Evolutionary conservation across 64 coral and sea anemone species (phyloP), one percentile per base, ranked within the genome.

Genomic region (Stichodactyla mertensii): DNA sequence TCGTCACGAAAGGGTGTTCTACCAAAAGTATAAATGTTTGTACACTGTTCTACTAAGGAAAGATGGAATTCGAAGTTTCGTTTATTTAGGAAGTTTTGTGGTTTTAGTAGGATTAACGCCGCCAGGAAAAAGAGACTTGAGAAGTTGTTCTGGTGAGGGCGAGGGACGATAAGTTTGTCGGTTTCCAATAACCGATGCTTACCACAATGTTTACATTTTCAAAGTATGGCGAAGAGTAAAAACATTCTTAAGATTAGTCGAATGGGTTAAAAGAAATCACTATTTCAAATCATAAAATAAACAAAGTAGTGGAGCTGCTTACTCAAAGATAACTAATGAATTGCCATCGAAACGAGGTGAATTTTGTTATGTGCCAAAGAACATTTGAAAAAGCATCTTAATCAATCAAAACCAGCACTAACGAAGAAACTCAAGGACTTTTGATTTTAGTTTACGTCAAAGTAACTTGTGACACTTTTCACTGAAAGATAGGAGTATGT

Each of bases 221-320:
- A 31, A 11, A 27, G 23, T 20, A 74, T 27, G 36, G 26, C 7
- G 36, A 74, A 12, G 69, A 9, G n/a, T 66, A 23, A 74, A 74
- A 74, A 27, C 7, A 31, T 74, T 74, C 26, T 13, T 74, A 7
- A 7, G 11, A 74, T 74, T 9, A 11, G 24, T 74, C 24, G 23
- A 74, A 27, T 10, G 7, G 22, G 23, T 27, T 12, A 23, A 13
- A 74, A n/a, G n/a, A 71, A 74, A 13, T 23, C 69, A 74, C 24
- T 74, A 36, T 74, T 74, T 74, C 69, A 74, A 74, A 74, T 74
- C 69, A 27, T 23, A 27, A 11, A 74, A 12, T 74, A 74, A 74
- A 74, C 69, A 74, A 74, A 74, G 31, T 27, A 74, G 69, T 28
- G 69, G 11, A 18, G 10, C 1, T 74, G 69, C 36, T 74, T 74